Percentiles rank a stretch among this genome's conserved stretches.
phyloP scores from a whole-genome alignment of 2,797 vertebrate genomes.

The Tenualosa thibaudeaui region DNA sequence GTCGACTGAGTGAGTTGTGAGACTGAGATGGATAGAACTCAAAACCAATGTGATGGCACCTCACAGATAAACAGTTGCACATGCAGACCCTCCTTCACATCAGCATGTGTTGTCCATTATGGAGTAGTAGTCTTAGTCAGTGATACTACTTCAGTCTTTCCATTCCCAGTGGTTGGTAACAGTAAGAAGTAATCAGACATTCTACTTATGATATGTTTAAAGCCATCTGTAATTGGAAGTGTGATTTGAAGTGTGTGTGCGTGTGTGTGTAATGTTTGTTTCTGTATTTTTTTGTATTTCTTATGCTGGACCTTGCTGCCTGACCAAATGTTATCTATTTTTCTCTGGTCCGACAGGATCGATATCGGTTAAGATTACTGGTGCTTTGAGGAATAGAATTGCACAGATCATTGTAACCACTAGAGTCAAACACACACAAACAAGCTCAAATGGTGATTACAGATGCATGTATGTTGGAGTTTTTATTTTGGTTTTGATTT shows the following conservation, averaged over 20 bases:
- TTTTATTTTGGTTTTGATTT: constrained; percentile 69
- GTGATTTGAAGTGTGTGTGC: background rate
- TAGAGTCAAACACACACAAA: constrained; percentile 96
- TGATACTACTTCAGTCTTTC: background rate
- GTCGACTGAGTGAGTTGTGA: constrained; percentile 34
- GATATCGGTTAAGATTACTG: constrained; percentile 98
- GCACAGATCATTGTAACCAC: constrained; percentile 90
- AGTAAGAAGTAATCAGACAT: background rate
- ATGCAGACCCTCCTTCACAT: background rate
- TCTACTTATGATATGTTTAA: background rate
- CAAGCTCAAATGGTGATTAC: constrained; percentile 99
- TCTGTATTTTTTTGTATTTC: constrained; percentile 41
- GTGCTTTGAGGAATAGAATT: constrained; percentile 98
- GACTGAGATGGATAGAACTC: background rate
- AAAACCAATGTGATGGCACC: background rate
- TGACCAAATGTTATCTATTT: constrained; percentile 98
- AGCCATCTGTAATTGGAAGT: background rate
- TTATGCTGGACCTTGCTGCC: constrained; percentile 78
- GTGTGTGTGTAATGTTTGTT: constrained; percentile 41
- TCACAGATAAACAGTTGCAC: background rate
- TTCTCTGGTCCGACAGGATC: constrained; percentile 99
- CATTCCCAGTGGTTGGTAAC: background rate
- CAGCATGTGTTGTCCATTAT: background rate
- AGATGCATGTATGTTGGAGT: constrained; percentile 97
- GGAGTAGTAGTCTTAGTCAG: background rate